A percentile compares a stretch with the other conserved stretches of the same genome.
Evolutionary conservation across 2,113 vertebrate genomes (phyloP).

Genomic region (Anoplopoma fimbria): DNA sequence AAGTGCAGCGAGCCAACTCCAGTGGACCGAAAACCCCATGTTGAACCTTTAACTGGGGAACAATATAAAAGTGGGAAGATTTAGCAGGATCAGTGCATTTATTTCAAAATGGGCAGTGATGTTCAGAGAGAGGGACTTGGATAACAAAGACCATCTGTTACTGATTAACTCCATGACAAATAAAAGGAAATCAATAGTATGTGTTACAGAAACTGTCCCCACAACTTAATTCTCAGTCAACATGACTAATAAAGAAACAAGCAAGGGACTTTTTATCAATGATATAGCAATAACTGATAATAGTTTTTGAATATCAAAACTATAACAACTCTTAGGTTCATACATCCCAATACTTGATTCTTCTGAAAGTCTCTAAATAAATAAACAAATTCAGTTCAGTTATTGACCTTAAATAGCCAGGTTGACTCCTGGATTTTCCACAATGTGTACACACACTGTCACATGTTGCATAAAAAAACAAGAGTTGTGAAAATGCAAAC

Average conservation of each 20-base stretch:
- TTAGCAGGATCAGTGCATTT: constrained; percentile 5
- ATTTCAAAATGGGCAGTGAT: constrained; percentile 31
- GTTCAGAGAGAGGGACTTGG: background rate
- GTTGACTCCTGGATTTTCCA: background rate
- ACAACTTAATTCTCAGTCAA: background rate
- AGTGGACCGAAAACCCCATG: constrained; percentile 60
- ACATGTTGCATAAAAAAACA: constrained; percentile 22
- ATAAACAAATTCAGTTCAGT: background rate
- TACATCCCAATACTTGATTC: background rate
- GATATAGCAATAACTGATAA: background rate
- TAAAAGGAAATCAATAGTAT: constrained; percentile 65
- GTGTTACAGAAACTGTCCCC: constrained; percentile 1
- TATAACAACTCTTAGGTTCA: background rate
- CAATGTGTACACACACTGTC: constrained; percentile 27
- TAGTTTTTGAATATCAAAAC: background rate
- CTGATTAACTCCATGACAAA: constrained; percentile 78
- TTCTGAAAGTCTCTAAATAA: background rate
- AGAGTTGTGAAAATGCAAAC: constrained; percentile 56
- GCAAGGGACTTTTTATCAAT: background rate
- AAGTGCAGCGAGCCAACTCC: constrained; percentile 42
- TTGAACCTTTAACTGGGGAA: constrained; percentile 23
- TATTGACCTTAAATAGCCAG: background rate
- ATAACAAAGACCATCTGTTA: constrained; percentile 49
- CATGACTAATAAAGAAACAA: background rate
- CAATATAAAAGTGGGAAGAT: constrained; percentile 14